Evolutionary conservation across 1,140 invertebrate species (phyloP).

Genomic region (Drosophila ogumai): DNA sequence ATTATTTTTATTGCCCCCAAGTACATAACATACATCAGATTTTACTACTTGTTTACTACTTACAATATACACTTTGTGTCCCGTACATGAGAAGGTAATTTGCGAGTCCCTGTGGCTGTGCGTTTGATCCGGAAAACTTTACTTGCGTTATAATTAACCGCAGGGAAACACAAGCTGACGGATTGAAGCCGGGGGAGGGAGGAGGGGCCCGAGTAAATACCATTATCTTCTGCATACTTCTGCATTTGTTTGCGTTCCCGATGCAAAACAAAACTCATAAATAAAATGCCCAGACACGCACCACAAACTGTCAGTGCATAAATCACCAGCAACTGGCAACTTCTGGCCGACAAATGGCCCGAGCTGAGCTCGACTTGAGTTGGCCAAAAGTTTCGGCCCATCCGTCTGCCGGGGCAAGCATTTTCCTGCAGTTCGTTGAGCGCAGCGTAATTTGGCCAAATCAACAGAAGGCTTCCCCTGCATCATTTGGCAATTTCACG

Average conservation of each 20-base stretch:
- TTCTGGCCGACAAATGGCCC: slow-evolving; percentile 59
- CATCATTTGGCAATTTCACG: slow-evolving; percentile 72
- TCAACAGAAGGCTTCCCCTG: slow-evolving; percentile 65
- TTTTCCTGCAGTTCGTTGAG: slow-evolving; percentile 63
- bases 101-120: background rate
- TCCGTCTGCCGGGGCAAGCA: slow-evolving; percentile 35
- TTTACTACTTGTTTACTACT: slow-evolving; percentile 54
- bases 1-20: slow-evolving; percentile 48
- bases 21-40: slow-evolving; percentile 52
- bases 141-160: slow-evolving; percentile 60
- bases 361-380: slow-evolving; percentile 23
- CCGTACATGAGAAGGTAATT: slow-evolving; percentile 9
- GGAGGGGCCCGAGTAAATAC: slow-evolving; percentile 38
- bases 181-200: slow-evolving; percentile 20
- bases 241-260: slow-evolving; percentile 44
- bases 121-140: slow-evolving; percentile 35
- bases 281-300: slow-evolving; percentile 69
- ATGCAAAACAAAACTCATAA: slow-evolving; percentile 63
- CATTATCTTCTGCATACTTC: slow-evolving; percentile 44
- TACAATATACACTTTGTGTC: slow-evolving; percentile 26
- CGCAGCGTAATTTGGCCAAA: slow-evolving; percentile 60
- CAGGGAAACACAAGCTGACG: slow-evolving; percentile 28
- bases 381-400: slow-evolving; percentile 52
- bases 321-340: slow-evolving; percentile 67
- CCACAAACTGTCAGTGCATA: slow-evolving; percentile 74